Conservation (phyloP, 92 coral and sea anemone genomes). For the Paragorgia papillata region DNA sequence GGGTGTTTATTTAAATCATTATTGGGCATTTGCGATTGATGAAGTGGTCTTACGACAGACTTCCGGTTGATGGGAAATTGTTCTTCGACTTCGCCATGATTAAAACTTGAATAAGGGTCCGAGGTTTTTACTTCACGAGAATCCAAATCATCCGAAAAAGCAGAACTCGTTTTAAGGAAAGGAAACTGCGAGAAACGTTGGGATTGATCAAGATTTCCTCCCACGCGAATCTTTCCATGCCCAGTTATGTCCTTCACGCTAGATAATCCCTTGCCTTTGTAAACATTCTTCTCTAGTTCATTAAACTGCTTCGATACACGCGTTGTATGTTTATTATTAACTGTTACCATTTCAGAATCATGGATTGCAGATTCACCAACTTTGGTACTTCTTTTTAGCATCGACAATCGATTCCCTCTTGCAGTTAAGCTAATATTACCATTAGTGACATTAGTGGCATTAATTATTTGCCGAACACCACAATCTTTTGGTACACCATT, state of each 20-base stretch:
- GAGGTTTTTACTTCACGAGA: too few relatives aligned
- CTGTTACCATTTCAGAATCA: neutral
- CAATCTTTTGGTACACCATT: conserved; percentile 70
- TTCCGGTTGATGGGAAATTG: too few relatives aligned
- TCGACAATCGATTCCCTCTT: neutral
- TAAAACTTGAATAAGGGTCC: too few relatives aligned
- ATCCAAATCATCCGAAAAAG: too few relatives aligned
- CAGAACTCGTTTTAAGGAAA: too few relatives aligned
- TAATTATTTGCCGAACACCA: conserved; percentile 31
- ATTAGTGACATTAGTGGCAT: conserved; percentile 39
- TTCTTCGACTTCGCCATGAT: too few relatives aligned
- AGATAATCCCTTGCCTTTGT: neutral
- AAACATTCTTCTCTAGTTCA: neutral
- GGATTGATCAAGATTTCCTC: neutral
- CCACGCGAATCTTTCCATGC: neutral
- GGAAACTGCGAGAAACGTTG: too few relatives aligned
- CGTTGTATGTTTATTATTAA: neutral
- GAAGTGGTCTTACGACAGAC: too few relatives aligned
- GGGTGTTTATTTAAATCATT: too few relatives aligned
- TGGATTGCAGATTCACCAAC: neutral
- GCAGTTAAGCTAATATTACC: neutral
- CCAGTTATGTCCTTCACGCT: neutral
- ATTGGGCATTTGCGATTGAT: too few relatives aligned
- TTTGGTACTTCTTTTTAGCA: neutral
- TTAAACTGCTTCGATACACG: neutral